These are phyloP conservation scores for Eristalinus aeneus DNA, from an alignment of 2,888 invertebrate species.

Conservation along the genomic window DNA sequence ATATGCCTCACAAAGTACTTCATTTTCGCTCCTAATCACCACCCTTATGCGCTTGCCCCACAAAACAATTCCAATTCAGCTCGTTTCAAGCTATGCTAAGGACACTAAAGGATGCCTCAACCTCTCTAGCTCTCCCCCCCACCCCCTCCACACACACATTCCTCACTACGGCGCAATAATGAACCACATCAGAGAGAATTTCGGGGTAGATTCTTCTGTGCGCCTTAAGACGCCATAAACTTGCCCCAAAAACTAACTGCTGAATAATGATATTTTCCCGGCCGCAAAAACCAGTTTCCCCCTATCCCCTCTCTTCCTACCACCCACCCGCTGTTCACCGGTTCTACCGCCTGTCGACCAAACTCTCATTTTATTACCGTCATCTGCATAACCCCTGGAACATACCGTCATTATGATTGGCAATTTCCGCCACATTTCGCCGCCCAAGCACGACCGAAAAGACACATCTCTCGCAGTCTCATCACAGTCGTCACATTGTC, in stretches of 20 bases:
- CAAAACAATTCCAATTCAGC: neutral
- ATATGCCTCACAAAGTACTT: neutral
- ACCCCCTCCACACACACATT: constrained; percentile 16
- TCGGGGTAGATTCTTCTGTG: neutral
- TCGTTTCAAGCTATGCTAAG: neutral
- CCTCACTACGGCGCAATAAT: constrained; percentile 35
- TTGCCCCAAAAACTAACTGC: constrained; percentile 62
- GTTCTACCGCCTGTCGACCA: neutral
- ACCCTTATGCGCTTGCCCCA: neutral
- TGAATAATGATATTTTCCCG: constrained; percentile 65
- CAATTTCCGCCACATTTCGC: constrained; percentile 31
- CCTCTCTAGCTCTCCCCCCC: no score
- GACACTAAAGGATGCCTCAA: neutral
- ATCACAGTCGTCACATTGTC: constrained; percentile 46
- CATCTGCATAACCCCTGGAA: constrained; percentile 55
- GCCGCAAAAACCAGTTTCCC: constrained; percentile 37
- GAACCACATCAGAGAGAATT: constrained; percentile 49
- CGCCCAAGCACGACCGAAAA: neutral
- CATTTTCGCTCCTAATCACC: neutral
- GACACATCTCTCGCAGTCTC: constrained; percentile 9
- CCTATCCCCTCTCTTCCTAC: neutral
- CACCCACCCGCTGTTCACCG: neutral
- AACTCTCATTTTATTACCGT: constrained; percentile 49
- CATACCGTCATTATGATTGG: constrained; percentile 57
- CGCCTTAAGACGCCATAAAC: constrained; percentile 51